Conservation (phyloP, 2,888 invertebrate species). For the Sesamia inferens region DNA sequence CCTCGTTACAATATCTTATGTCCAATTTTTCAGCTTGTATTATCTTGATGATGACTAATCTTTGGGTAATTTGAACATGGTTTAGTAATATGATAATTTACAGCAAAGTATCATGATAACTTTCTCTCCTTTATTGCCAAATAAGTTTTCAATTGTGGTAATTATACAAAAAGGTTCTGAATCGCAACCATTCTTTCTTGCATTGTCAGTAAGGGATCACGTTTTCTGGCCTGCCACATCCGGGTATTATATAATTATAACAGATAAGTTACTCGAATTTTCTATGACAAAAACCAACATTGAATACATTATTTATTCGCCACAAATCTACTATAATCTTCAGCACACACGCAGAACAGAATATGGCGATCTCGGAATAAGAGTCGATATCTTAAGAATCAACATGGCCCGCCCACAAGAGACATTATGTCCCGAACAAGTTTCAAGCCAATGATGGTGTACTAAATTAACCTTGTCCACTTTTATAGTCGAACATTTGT, state of each 20-base stretch:
- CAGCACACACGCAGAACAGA: constrained; percentile 51
- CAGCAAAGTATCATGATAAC: neutral
- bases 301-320: constrained; percentile 7
- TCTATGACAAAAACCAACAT: constrained; percentile 3
- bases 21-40: neutral
- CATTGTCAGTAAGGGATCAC: neutral
- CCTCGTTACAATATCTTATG: no score
- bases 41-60: neutral
- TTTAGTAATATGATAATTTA: neutral
- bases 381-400: constrained; percentile 80
- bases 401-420: constrained; percentile 81
- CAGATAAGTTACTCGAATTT: neutral
- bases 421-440: constrained; percentile 77
- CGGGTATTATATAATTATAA: neutral
- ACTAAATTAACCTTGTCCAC: constrained; percentile 82
- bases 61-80: neutral
- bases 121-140: neutral
- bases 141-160: neutral
- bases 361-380: constrained; percentile 66
- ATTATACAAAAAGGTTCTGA: neutral
- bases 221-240: neutral
- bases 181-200: neutral
- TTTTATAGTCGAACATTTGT: constrained; percentile 82
- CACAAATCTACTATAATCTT: constrained; percentile 2
- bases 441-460: constrained; percentile 76